These are phyloP conservation scores for Stomorhina lunata DNA, from an alignment of 2,888 invertebrate genomes.

Conservation along the genomic window DNA sequence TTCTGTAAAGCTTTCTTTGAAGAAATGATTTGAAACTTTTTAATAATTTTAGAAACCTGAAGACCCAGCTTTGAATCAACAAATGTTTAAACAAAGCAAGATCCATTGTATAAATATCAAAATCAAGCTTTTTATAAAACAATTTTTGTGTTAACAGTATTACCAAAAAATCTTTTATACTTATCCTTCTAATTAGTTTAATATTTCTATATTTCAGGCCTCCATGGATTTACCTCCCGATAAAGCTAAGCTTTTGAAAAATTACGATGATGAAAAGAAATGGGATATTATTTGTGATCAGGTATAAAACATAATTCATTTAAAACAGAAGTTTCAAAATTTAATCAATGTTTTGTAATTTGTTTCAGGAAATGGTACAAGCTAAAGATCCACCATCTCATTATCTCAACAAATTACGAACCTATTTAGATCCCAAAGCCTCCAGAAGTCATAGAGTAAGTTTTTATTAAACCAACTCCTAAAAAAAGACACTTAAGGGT, in stretches of 20 bases:
- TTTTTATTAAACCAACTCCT: constrained; percentile 68
- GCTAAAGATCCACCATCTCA: constrained; percentile 98
- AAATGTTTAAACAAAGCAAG: too few relatives aligned
- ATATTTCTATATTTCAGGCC: constrained; percentile 85
- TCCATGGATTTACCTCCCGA: constrained; percentile 99
- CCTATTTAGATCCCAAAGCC: constrained; percentile 97
- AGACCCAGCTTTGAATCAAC: too few relatives aligned
- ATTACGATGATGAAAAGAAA: constrained; percentile 98
- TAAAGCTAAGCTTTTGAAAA: constrained; percentile 96
- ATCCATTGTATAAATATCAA: too few relatives aligned
- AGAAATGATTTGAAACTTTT: too few relatives aligned
- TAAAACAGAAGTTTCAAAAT: background rate
- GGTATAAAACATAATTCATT: constrained; percentile 80
- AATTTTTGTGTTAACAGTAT: background rate
- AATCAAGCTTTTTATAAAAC: too few relatives aligned
- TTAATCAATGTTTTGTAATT: constrained; percentile 36
- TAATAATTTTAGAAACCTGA: too few relatives aligned
- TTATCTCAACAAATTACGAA: constrained; percentile 96
- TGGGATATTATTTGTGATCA: constrained; percentile 99
- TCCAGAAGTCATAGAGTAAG: constrained; percentile 96
- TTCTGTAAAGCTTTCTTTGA: too few relatives aligned
- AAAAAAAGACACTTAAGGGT: constrained; percentile 13
- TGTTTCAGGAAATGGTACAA: constrained; percentile 94
- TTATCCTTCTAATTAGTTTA: background rate
- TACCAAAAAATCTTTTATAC: background rate